These are phyloP conservation scores for Acanthosepion pharaonis DNA, from an alignment of 2,888 invertebrate species.

Conservation along the genomic window DNA sequence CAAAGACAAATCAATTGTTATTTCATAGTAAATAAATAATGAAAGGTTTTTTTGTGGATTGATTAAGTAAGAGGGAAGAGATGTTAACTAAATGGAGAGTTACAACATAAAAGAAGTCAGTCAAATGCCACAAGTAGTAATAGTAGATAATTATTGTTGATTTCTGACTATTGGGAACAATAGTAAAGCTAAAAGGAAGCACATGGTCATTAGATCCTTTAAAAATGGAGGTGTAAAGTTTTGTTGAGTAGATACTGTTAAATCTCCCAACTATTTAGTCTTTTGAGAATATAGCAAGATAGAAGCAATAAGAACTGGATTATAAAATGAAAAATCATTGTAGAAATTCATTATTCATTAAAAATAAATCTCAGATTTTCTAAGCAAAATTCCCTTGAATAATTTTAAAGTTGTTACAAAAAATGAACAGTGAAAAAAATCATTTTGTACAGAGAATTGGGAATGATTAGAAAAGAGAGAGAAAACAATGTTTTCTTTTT, in stretches of 20 bases:
- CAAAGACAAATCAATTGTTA: not conserved
- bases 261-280: no score
- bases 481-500: not conserved
- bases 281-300: not conserved
- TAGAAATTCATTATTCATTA: not conserved
- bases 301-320: no score
- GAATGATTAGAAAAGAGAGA: not conserved
- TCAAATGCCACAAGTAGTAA: constrained; percentile 8
- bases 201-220: not conserved
- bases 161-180: constrained; percentile 5
- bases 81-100: not conserved
- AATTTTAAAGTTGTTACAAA: no score
- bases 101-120: constrained; percentile 9
- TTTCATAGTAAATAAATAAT: constrained; percentile 20
- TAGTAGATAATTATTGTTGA: constrained; percentile 20
- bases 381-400: no score
- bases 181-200: not conserved
- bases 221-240: not conserved
- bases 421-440: not conserved
- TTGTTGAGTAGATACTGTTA: no score
- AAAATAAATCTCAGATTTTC: no score
- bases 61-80: not conserved
- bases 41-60: not conserved
- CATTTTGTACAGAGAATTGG: not conserved
- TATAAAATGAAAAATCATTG: not conserved